Base-by-base conservation (phyloP, 1,140 invertebrate species). In the Neelides sp. region DNA sequence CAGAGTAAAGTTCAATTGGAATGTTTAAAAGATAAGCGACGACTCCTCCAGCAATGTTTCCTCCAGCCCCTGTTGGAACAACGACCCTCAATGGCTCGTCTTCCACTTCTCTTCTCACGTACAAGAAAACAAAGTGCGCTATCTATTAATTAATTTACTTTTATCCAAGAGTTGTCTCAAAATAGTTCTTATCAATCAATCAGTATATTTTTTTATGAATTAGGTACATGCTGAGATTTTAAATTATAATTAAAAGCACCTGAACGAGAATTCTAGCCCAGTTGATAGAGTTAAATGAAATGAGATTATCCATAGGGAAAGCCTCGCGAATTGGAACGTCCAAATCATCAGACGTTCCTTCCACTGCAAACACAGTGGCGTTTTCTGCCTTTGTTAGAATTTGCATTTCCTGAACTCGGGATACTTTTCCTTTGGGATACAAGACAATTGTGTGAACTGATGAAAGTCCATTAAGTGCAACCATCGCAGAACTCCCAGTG, bases 401-500 rank as follows among this genome's bases (percentile, higher is more conserved):
- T 59, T 73, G 71, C 19, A 68, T 52, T 54, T 73, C 70, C 59
- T 74, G 72, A 17, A 72, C 64, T 23, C 56, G 43, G 0, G 68
- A 65, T 40, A 65, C 65, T 43, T 65, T 61, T 4, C 65, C 68
- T 34, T 65, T 60, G 7, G 73, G 72, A 37, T 70, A 65, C 4
- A 74, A 50, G 0, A 74, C 70, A 24, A 74, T 61, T 4, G 73
- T 65, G 60, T 74, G 69, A 7, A 73, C 62, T 45, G 55, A 58
- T 17, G 64, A 43, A 3, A 67, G 55, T 4, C 67, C 69, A 13
- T 61, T 43, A 2, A 74, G 64, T 34, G 67, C 63, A 49, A 71
- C 66, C 46, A 74, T 70, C 4, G 71, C 72, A 12, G 73, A 63
- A 62, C 70, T 70, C 24, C 73, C 73, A 0, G 72, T 74, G 56